phyloP scores from a whole-genome alignment of 2,888 invertebrate genomes.

The Ectemnius cavifrons region DNA sequence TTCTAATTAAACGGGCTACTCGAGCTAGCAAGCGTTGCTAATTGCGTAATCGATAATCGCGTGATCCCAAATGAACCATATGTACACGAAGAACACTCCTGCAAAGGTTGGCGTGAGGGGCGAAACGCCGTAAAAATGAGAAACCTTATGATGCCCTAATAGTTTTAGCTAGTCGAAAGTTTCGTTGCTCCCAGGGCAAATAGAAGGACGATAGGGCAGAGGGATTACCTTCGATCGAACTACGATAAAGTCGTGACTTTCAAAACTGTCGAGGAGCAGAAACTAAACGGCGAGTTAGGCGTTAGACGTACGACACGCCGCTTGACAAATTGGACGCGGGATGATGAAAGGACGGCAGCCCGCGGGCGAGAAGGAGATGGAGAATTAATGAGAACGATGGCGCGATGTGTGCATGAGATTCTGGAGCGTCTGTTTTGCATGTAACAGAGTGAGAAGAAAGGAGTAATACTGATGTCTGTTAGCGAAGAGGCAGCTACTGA shows the following conservation, averaged over 20 bases:
- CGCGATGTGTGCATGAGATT: not conserved
- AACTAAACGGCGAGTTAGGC: not conserved
- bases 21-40: too few relatives aligned
- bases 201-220: too few relatives aligned
- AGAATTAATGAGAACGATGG: constrained; percentile 4
- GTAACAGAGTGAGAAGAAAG: not conserved
- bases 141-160: too few relatives aligned
- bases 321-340: not conserved
- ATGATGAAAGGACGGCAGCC: constrained; percentile 3
- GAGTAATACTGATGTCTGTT: not conserved
- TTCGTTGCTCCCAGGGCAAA: too few relatives aligned
- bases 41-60: too few relatives aligned
- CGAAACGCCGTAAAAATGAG: too few relatives aligned
- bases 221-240: not conserved
- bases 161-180: too few relatives aligned
- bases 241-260: not conserved
- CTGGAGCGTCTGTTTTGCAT: constrained; percentile 1
- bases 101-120: too few relatives aligned
- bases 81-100: too few relatives aligned
- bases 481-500: constrained; percentile 3
- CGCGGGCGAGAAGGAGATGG: not conserved
- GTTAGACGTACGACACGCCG: not conserved
- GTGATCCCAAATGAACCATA: too few relatives aligned
- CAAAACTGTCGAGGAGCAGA: not conserved
- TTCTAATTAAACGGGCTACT: too few relatives aligned